A percentile compares a stretch with the other conserved stretches of the same genome.
Conservation (phyloP, 2,797 vertebrate genomes). For the Monodelphis domestica region DNA sequence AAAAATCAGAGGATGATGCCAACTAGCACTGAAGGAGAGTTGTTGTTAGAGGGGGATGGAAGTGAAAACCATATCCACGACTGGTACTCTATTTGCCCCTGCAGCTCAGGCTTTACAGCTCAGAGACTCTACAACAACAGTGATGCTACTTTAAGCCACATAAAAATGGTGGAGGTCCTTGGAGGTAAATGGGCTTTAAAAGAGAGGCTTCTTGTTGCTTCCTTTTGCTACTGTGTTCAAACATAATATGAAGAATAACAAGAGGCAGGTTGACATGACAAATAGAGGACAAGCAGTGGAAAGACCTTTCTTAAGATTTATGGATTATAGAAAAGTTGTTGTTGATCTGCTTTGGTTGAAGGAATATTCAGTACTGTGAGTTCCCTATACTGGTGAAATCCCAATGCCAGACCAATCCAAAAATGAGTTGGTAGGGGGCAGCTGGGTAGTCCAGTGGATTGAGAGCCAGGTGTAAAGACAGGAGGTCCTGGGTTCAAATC, state of each 20-base stretch:
- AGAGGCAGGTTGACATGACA: no score
- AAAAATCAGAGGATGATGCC: not conserved
- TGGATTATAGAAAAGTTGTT: no score
- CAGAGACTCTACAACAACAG: not conserved
- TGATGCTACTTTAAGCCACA: not conserved
- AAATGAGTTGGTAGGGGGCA: not conserved
- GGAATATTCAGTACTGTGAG: no score
- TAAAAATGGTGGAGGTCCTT: not conserved
- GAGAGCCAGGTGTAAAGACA: no score
- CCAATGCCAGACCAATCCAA: not conserved
- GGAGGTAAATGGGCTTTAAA: not conserved
- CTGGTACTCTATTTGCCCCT: not conserved
- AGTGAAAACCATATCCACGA: not conserved
- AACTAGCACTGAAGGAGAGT: not conserved
- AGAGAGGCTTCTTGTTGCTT: not conserved
- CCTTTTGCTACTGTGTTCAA: not conserved
- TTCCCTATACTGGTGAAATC: not conserved
- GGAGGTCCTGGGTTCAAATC: no score
- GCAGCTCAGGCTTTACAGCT: no score
- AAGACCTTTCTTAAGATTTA: no score
- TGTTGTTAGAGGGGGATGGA: not conserved
- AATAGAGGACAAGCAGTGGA: no score
- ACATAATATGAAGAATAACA: no score
- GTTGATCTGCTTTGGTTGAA: no score
- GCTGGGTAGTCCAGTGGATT: no score